Evolutionary conservation across 2,797 vertebrate genomes (phyloP).

Genomic region (Lacerta viridis): DNA sequence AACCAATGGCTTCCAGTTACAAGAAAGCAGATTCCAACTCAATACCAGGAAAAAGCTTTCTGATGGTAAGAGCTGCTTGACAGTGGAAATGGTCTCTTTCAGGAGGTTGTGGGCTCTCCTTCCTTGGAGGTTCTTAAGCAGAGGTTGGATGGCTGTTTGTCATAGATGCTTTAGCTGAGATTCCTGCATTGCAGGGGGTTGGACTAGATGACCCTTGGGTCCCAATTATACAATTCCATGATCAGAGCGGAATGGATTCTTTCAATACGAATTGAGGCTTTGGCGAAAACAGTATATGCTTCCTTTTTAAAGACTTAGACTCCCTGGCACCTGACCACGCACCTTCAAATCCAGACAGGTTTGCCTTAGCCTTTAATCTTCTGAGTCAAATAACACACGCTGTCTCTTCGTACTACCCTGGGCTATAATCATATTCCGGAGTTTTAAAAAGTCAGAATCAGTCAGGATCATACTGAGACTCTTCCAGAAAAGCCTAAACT

Average conservation of each 20-base stretch:
- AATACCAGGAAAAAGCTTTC: too few relatives aligned
- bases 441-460: neutral
- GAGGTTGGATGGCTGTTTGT: too few relatives aligned
- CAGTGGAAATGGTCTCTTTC: too few relatives aligned
- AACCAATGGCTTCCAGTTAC: too few relatives aligned
- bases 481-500: neutral
- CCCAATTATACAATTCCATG: too few relatives aligned
- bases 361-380: slow-evolving; percentile 33
- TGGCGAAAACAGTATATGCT: neutral
- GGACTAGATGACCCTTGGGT: too few relatives aligned
- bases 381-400: neutral
- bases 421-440: slow-evolving; percentile 4
- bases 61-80: too few relatives aligned
- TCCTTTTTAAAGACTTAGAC: slow-evolving; percentile 1
- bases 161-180: too few relatives aligned
- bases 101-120: too few relatives aligned
- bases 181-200: too few relatives aligned
- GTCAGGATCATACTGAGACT: neutral
- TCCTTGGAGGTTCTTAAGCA: too few relatives aligned
- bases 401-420: neutral
- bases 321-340: slow-evolving; percentile 21
- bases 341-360: slow-evolving; percentile 22
- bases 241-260: neutral
- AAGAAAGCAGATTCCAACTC: too few relatives aligned
- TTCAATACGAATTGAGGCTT: neutral